Evolutionary conservation across 1,140 invertebrate genomes (phyloP), one percentile per base, ranked within the genome.

Genomic region (Heliconius hewitsoni): DNA sequence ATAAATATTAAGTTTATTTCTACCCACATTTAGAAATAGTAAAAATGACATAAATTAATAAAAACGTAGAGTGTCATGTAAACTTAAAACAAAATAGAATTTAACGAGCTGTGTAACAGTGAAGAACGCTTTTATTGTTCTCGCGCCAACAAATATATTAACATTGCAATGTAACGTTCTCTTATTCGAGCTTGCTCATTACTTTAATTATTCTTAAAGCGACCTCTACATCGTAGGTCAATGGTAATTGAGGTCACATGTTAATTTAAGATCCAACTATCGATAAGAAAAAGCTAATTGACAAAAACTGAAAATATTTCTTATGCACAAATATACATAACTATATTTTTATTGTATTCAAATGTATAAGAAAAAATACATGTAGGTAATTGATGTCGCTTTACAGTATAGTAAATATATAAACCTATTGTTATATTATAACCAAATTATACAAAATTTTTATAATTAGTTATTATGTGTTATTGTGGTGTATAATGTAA

Each of bases 111-210:
- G 79, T 84, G 76, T 86, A 76, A 71, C 73, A 60, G 74, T 83
- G 85, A 86, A 83, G 82, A 84, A 73, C 57, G 70, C 78, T 76
- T 82, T 86, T 82, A 82, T 82, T 84, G 82, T 75, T 74, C 76
- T 73, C 78, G 13, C 42, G 37, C 74, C 83, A 81, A 84, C 77
- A 88, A 89, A 89, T 89, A 86, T 77, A 86, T 86, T 87, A 66
- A 50, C 37, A 72, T 39, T 73, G 60, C 74, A 83, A 83, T 71
- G 77, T 72, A 60, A 74, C 30, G 78, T 78, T 79, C 46, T 71
- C 52, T 75, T 74, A 76, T 76, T 76, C 66, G 1, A 50, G 71
- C 39, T 80, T 80, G 78, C 71, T 79, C 50, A 60, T 55, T 76
- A 80, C 73, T 76, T 80, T 80, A 80, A 80, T 80, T 80, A 79